Conservation (phyloP, 2,113 vertebrate species). For the Riparia riparia region DNA sequence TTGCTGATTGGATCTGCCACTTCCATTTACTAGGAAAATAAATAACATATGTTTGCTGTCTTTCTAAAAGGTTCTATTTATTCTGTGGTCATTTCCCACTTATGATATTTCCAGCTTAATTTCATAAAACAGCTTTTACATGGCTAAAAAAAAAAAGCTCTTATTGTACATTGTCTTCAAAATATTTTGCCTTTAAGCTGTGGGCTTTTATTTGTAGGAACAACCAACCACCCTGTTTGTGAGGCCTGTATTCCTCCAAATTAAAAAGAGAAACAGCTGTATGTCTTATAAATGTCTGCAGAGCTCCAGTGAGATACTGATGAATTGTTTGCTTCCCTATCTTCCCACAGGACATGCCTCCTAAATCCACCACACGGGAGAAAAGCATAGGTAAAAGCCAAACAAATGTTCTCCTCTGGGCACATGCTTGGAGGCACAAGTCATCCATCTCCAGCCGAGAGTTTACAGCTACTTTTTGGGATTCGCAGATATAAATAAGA, state of each 20-base stretch:
- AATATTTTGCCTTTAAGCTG: slow-evolving; percentile 78
- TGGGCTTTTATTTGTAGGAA: slow-evolving; percentile 75
- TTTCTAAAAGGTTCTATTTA: slow-evolving; percentile 84
- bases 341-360: slow-evolving; percentile 17
- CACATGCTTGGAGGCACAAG: not conserved
- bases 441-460: not conserved
- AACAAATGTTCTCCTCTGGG: slow-evolving; percentile 3
- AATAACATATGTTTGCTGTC: slow-evolving; percentile 93
- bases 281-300: slow-evolving; percentile 31
- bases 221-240: slow-evolving; percentile 54
- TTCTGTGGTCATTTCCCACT: slow-evolving; percentile 84
- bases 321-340: slow-evolving; percentile 11
- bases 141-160: slow-evolving; percentile 64
- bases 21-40: slow-evolving; percentile 96
- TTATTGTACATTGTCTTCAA: slow-evolving; percentile 80
- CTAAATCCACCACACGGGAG: slow-evolving; percentile 13
- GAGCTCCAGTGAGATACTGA: slow-evolving; percentile 13
- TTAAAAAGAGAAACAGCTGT: slow-evolving; percentile 76
- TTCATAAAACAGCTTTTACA: slow-evolving; percentile 83
- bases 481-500: not conserved
- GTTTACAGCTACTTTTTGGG: not conserved
- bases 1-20: slow-evolving; percentile 98
- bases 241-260: slow-evolving; percentile 59
- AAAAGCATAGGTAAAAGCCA: slow-evolving; percentile 57
- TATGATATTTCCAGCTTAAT: slow-evolving; percentile 84